These are phyloP conservation scores for Drosophila melanogaster DNA, from an alignment of 1,140 invertebrate genomes.

Conservation along the genomic window DNA sequence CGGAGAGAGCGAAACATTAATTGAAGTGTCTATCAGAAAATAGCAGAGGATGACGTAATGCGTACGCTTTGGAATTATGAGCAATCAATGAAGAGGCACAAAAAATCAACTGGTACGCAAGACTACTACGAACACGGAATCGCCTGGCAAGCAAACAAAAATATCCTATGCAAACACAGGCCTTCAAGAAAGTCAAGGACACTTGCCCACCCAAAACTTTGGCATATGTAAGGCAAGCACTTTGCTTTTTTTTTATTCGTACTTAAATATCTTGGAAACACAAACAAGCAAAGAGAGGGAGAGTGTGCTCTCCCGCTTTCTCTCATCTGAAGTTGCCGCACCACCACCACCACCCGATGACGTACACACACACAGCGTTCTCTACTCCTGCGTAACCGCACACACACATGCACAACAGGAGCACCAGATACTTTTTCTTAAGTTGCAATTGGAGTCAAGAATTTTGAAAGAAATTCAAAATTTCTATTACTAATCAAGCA, in stretches of 20 bases:
- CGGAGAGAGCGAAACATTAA: slow-evolving; percentile 59
- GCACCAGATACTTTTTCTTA: slow-evolving; percentile 68
- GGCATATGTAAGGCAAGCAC: slow-evolving; percentile 28
- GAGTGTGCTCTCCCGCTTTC: slow-evolving; percentile 57
- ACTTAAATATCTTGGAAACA: slow-evolving; percentile 31
- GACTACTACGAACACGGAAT: neutral
- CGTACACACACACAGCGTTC: slow-evolving; percentile 59
- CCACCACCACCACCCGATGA: slow-evolving; percentile 60
- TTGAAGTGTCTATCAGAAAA: slow-evolving; percentile 83
- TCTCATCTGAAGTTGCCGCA: slow-evolving; percentile 71
- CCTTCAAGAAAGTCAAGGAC: slow-evolving; percentile 65
- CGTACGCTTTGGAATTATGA: slow-evolving; percentile 67
- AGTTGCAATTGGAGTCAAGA: slow-evolving; percentile 46
- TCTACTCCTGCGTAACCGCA: slow-evolving; percentile 32
- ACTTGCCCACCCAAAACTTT: slow-evolving; percentile 45
- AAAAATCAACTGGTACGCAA: slow-evolving; percentile 3
- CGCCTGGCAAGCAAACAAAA: neutral
- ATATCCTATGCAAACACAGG: slow-evolving; percentile 25
- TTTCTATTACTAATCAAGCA: slow-evolving; percentile 9
- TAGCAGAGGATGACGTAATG: slow-evolving; percentile 82
- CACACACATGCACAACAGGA: slow-evolving; percentile 43
- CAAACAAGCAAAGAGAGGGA: slow-evolving; percentile 23
- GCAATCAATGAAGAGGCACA: slow-evolving; percentile 43
- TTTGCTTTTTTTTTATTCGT: slow-evolving; percentile 17
- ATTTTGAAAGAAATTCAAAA: slow-evolving; percentile 8